These are phyloP conservation scores for Lerema accius DNA, from an alignment of 1,140 invertebrate genomes.

Conservation along the genomic window DNA sequence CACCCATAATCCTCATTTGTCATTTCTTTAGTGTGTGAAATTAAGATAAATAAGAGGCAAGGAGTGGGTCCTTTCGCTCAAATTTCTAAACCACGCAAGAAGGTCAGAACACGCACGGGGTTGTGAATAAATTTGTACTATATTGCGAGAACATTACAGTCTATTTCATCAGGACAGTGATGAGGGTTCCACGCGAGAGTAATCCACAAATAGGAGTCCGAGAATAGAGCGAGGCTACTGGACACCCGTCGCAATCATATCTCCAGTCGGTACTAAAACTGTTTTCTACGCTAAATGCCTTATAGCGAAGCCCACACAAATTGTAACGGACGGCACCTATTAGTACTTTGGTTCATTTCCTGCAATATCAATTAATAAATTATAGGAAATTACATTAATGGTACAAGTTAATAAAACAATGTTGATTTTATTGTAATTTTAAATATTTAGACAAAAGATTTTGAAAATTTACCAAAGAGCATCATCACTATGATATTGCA, in stretches of 20 bases:
- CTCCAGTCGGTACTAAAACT: conserved; percentile 65
- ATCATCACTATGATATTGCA: too few species aligned
- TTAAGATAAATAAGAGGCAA: conserved; percentile 76
- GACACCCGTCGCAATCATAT: conserved; percentile 73
- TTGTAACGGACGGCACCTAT: background rate
- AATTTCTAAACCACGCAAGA: conserved; percentile 43
- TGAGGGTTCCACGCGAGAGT: conserved; percentile 61
- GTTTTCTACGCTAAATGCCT: conserved; percentile 48
- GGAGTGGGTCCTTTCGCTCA: conserved; percentile 72
- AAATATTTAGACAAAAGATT: too few species aligned
- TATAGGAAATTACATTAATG: too few species aligned
- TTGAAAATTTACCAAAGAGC: too few species aligned
- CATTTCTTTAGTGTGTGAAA: conserved; percentile 67
- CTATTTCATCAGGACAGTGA: conserved; percentile 50
- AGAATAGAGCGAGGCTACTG: conserved; percentile 82
- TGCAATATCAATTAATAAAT: too few species aligned
- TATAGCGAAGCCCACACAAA: conserved; percentile 4
- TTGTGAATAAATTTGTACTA: conserved; percentile 51
- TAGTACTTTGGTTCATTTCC: background rate
- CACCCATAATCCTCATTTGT: conserved; percentile 64
- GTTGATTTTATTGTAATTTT: too few species aligned
- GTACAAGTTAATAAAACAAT: too few species aligned
- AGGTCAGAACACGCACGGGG: conserved; percentile 43
- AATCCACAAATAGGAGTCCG: conserved; percentile 78
- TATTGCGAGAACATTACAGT: conserved; percentile 52